Conservation (phyloP, 1,140 invertebrate genomes). For the Pseudachorutes palmiensis region DNA sequence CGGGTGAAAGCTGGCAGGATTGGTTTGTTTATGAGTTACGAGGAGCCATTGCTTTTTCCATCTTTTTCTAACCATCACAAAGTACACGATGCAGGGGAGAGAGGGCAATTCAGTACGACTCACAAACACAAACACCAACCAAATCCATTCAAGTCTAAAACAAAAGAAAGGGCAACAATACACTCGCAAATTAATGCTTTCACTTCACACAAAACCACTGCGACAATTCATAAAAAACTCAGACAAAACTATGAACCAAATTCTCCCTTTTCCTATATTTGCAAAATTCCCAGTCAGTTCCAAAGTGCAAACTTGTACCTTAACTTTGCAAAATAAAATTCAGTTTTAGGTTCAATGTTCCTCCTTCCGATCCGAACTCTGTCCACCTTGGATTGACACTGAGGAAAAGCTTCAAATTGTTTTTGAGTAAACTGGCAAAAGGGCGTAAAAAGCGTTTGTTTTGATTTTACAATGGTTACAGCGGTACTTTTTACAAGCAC, state of each 20-base stretch:
- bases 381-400: background rate
- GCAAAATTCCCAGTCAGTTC: too few relatives aligned
- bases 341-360: too few relatives aligned
- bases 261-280: background rate
- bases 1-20: background rate
- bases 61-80: background rate
- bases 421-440: background rate
- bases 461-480: background rate
- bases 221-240: background rate
- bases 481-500: conserved; percentile 3
- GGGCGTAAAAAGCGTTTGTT: background rate
- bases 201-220: background rate
- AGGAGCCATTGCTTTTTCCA: conserved; percentile 8
- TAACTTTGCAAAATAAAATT: too few relatives aligned
- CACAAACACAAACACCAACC: background rate
- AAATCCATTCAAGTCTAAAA: background rate
- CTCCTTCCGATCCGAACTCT: background rate
- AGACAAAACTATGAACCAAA: background rate
- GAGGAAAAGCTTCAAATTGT: background rate
- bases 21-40: background rate
- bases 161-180: background rate
- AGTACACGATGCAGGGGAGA: background rate
- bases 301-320: too few relatives aligned
- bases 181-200: background rate
- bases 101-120: background rate